Evolutionary conservation across 2,113 vertebrate species (phyloP).

Genomic region (Neofelis nebulosa): DNA sequence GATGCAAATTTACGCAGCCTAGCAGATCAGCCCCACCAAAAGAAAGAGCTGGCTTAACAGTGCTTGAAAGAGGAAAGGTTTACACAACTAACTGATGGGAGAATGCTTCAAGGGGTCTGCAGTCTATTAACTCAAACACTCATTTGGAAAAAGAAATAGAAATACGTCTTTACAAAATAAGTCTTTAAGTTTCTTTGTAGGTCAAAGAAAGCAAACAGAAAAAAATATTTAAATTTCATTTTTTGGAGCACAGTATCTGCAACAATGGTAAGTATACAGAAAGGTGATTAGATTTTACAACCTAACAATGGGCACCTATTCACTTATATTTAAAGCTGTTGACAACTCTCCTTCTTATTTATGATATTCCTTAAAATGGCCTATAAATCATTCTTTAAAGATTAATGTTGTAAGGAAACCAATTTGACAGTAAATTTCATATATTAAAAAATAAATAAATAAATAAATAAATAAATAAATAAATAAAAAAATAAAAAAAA

Average conservation of each 20-base stretch:
- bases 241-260: background rate
- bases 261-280: background rate
- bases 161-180: constrained; percentile 21
- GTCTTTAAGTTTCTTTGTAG: background rate
- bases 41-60: background rate
- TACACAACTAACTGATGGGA: background rate
- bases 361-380: background rate
- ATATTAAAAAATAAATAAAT: no score
- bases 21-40: background rate
- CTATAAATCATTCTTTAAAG: background rate
- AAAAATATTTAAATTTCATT: background rate
- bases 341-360: constrained; percentile 14
- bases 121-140: constrained; percentile 15
- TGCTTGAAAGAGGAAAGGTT: background rate
- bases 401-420: no score
- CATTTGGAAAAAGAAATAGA: constrained; percentile 27
- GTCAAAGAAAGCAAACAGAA: background rate
- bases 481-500: no score
- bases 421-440: no score
- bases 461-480: no score
- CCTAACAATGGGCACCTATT: background rate
- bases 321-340: background rate
- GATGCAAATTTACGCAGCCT: background rate
- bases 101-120: background rate
- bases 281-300: background rate